These are phyloP conservation scores for Periophthalmus modestus DNA, from an alignment of 2,113 vertebrate species.

Conservation along the genomic window DNA sequence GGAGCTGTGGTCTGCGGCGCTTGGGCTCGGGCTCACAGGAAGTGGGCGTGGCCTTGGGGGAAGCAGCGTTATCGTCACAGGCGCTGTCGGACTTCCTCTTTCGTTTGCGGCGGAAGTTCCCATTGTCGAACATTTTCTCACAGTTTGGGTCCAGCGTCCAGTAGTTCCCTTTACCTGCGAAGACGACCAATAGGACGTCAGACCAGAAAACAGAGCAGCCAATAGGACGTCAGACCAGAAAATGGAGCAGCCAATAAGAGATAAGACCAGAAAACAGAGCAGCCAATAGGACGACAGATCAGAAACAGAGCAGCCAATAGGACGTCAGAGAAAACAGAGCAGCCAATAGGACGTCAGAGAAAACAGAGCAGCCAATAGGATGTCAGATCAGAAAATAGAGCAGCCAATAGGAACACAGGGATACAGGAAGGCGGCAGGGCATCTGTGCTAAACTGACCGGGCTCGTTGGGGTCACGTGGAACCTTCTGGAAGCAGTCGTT, in stretches of 20 bases:
- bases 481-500: slow-evolving; percentile 93
- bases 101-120: slow-evolving; percentile 93
- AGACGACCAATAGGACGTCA: background rate
- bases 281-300: background rate
- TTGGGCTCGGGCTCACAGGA: background rate
- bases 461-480: slow-evolving; percentile 85
- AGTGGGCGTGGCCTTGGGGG: background rate
- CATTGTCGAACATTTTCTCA: slow-evolving; percentile 97
- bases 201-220: background rate
- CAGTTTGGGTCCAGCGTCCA: slow-evolving; percentile 97
- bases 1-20: slow-evolving; percentile 7
- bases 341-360: background rate
- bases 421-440: no score
- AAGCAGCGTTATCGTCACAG: slow-evolving; percentile 23
- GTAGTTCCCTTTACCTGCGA: slow-evolving; percentile 94
- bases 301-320: background rate
- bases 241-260: background rate
- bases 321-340: background rate
- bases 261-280: no score
- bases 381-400: background rate
- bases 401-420: no score
- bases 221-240: background rate
- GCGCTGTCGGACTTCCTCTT: slow-evolving; percentile 86
- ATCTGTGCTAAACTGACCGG: slow-evolving; percentile 74
- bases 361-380: background rate